Conservation (phyloP, 2,113 vertebrate genomes). For the Halichoerus grypus region DNA sequence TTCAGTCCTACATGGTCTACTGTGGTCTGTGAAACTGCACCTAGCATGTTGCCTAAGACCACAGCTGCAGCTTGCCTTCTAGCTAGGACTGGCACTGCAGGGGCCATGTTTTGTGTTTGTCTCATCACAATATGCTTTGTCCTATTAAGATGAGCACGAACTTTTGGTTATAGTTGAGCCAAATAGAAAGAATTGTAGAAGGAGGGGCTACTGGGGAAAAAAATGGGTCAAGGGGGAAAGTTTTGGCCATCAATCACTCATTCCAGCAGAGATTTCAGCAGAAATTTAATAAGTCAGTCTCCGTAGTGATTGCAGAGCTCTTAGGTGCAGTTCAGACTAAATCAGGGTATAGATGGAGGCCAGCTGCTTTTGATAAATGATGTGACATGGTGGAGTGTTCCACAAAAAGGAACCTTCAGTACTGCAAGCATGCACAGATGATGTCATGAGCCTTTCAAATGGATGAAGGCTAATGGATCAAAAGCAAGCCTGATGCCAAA, state of each 20-base stretch:
- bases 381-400: slow-evolving; percentile 37
- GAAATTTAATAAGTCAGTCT: slow-evolving; percentile 61
- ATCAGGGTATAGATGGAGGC: slow-evolving; percentile 51
- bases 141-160: background rate
- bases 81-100: background rate
- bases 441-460: slow-evolving; percentile 62
- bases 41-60: background rate
- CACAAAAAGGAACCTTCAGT: slow-evolving; percentile 53
- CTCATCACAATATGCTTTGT: background rate
- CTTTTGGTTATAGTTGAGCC: background rate
- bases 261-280: slow-evolving; percentile 58
- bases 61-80: background rate
- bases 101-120: background rate
- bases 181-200: slow-evolving; percentile 54
- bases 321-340: slow-evolving; percentile 36
- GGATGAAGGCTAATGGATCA: slow-evolving; percentile 66
- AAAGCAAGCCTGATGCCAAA: slow-evolving; percentile 68
- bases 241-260: slow-evolving; percentile 49
- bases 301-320: slow-evolving; percentile 20
- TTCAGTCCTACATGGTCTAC: background rate
- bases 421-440: slow-evolving; percentile 41
- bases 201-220: background rate
- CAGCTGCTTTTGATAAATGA: slow-evolving; percentile 78
- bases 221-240: slow-evolving; percentile 35
- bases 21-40: background rate